Evolutionary conservation across 2,113 vertebrate species (phyloP).

Genomic region (Solea senegalensis): DNA sequence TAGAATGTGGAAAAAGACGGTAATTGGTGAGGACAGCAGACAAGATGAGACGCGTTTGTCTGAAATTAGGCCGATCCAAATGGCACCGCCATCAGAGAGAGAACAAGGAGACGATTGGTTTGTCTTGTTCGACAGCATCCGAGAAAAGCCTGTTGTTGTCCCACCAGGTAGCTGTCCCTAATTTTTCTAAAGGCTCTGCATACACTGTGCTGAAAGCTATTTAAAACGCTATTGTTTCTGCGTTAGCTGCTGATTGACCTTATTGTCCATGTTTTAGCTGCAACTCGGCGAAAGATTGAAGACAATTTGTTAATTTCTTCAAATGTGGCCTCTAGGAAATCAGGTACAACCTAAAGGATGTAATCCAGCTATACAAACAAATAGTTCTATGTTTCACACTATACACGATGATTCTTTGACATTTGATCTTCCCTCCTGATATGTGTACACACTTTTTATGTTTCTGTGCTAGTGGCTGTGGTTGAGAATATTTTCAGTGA

Average conservation of each 20-base stretch:
- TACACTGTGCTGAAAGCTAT: background rate
- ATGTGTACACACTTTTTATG: background rate
- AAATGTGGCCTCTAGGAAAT: constrained; percentile 53
- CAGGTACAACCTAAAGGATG: constrained; percentile 59
- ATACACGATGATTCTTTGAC: background rate
- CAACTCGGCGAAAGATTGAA: constrained; percentile 45
- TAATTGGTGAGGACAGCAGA: constrained; percentile 50
- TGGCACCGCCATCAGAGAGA: constrained; percentile 19
- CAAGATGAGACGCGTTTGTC: constrained; percentile 44
- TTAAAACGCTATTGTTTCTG: constrained; percentile 11
- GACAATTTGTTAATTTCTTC: constrained; percentile 70
- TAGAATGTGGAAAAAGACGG: constrained; percentile 41
- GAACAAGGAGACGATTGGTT: constrained; percentile 65
- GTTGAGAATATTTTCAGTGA: background rate
- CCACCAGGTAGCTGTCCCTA: constrained; percentile 55
- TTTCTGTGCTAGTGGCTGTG: background rate
- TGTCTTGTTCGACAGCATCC: constrained; percentile 34
- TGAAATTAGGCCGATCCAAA: constrained; percentile 37
- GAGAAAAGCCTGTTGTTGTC: constrained; percentile 31
- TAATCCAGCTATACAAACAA: background rate
- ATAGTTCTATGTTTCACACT: background rate
- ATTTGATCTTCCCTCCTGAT: background rate
- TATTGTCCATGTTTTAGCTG: constrained; percentile 15
- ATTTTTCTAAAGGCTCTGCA: background rate
- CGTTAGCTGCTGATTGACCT: constrained; percentile 45